Percentiles rank a stretch among this genome's conserved stretches.
Evolutionary conservation across 2,797 vertebrate genomes (phyloP).

Genomic region (Centroberyx gerrardi): DNA sequence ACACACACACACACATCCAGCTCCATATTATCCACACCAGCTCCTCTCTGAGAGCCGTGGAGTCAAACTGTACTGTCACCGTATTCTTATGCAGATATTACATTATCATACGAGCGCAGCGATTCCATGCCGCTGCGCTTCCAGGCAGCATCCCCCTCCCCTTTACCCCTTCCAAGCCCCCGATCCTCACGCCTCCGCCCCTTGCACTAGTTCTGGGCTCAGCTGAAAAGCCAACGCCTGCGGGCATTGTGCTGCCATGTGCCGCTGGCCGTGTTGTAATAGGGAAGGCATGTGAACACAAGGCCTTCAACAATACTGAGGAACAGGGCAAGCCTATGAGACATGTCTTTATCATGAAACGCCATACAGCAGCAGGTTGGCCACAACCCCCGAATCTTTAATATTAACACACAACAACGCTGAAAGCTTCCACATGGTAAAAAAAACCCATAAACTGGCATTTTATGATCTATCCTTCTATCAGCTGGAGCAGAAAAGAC

Average conservation of each 20-base stretch:
- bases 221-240: conserved; percentile 82
- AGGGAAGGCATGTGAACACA: conserved; percentile 76
- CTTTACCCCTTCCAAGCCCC: conserved; percentile 37
- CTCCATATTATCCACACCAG: conserved; percentile 54
- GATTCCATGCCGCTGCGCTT: conserved; percentile 57
- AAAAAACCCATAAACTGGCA: neutral
- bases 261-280: conserved; percentile 79
- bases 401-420: neutral
- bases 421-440: neutral
- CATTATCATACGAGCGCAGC: conserved; percentile 59
- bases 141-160: conserved; percentile 57
- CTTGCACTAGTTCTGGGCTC: conserved; percentile 78
- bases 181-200: conserved; percentile 57
- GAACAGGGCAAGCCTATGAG: conserved; percentile 26
- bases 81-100: conserved; percentile 66
- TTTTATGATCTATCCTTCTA: neutral
- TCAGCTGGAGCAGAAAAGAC: neutral
- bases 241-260: conserved; percentile 80
- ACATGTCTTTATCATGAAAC: conserved; percentile 40
- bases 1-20: conserved; percentile 41
- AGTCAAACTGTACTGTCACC: conserved; percentile 65
- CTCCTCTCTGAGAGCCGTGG: conserved; percentile 33
- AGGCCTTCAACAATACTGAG: conserved; percentile 60
- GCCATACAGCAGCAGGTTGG: conserved; percentile 24
- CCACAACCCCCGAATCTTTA: neutral